Evolutionary conservation across 2,888 invertebrate species (phyloP), one percentile per base, ranked within the genome.

Genomic region (Polymixis lichenea): DNA sequence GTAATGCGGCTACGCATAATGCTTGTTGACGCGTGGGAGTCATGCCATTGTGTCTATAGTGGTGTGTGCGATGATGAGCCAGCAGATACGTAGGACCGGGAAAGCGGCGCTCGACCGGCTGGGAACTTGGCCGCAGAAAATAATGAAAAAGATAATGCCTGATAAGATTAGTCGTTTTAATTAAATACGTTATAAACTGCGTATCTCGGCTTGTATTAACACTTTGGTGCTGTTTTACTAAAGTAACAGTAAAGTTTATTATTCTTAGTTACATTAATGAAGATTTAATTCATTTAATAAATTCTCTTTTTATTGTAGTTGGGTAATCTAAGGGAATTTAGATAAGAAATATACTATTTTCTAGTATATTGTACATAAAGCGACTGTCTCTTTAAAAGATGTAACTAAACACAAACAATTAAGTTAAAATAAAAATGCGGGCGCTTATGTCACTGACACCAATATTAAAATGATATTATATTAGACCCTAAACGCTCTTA

Each of bases 11-110:
- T 87, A 89, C 90, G 90, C 91, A 91, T 92, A 92, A 91, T 89
- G 89, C 88, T 84, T 88, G 87, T 88, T 88, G 90, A 86, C 89
- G 94, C 92, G 94, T 95, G 94, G 95, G 95, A 95, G 92, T 89
- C 75, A 80, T 79, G 75, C 90, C 87, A 93, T 94, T 94, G 92
- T 93, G 84, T 82, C 83, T 83, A 86, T 87, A 89, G 89, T 86
- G 76, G 84, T 83, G 84, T 74, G 85, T 86, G 87, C 81, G 78
- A 88, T 87, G 86, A 87, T 90, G 89, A 89, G 85, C 86, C 84
- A 87, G 85, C 81, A 82, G 78, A 87, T 81, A 87, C 86, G 80
- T 82, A 61, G 73, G 75, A 68, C 79, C 77, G 87, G 72, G 86
- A 89, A 89, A 88, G 76, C 76, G 68, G 58, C 69, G 61, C 65